These are phyloP conservation scores for Fulica atra DNA, from an alignment of 2,113 vertebrate genomes.

Conservation along the genomic window DNA sequence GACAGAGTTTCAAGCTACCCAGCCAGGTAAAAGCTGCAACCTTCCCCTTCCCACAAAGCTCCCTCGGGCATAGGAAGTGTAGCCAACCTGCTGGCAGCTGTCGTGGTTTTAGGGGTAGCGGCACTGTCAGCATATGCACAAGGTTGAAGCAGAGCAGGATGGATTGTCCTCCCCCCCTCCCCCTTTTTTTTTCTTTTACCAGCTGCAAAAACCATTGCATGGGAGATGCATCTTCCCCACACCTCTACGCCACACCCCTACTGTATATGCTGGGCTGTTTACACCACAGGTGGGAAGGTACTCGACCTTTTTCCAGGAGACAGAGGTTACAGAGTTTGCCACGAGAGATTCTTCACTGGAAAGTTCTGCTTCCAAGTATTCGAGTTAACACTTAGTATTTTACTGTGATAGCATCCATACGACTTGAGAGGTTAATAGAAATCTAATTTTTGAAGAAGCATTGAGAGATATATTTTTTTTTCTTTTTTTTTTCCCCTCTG, in stretches of 20 bases:
- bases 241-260: not conserved
- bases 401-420: not conserved
- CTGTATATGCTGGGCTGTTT: not conserved
- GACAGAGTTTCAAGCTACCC: not conserved
- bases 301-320: not conserved
- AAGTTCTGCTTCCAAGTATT: conserved; percentile 6
- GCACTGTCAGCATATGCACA: not conserved
- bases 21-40: not conserved
- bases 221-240: not conserved
- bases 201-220: not conserved
- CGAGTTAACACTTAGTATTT: not conserved
- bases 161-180: not conserved
- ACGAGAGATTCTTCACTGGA: not conserved
- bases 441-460: not conserved
- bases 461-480: not conserved
- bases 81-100: not conserved
- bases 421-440: not conserved
- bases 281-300: not conserved
- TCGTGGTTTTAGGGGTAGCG: not conserved
- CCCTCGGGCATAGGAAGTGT: not conserved
- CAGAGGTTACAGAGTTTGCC: not conserved
- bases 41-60: not conserved
- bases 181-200: not conserved
- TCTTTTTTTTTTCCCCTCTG: not conserved
- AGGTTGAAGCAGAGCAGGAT: not conserved